Evolutionary conservation across 2,888 invertebrate genomes (phyloP).

Genomic region (Metellina segmentata): DNA sequence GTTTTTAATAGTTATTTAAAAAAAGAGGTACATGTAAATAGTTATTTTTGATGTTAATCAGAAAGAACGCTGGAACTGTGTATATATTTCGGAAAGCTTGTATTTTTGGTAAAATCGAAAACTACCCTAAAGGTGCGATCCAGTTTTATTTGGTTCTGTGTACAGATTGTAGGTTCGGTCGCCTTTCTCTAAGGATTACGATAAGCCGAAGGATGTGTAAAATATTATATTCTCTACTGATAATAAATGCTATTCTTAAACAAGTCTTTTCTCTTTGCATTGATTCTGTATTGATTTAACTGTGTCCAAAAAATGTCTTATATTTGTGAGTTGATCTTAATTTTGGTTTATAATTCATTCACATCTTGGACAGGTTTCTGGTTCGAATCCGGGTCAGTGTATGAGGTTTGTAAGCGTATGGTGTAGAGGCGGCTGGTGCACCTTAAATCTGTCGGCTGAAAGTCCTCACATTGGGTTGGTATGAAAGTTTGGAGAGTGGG

Average conservation of each 20-base stretch:
- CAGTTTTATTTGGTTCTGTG: constrained; percentile 4
- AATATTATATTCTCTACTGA: neutral
- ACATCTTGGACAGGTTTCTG: too few species aligned
- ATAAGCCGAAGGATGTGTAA: too few species aligned
- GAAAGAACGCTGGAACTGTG: neutral
- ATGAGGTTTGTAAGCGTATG: too few species aligned
- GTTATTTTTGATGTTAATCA: constrained; percentile 50
- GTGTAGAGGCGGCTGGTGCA: too few species aligned
- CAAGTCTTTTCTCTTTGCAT: too few species aligned
- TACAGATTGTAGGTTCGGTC: neutral
- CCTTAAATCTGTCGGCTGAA: too few species aligned
- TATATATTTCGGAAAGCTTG: constrained; percentile 24
- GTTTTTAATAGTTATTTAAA: constrained; percentile 52
- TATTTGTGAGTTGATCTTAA: neutral
- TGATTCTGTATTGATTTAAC: too few species aligned
- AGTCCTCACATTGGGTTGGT: too few species aligned
- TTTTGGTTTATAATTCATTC: neutral
- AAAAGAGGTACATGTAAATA: constrained; percentile 49
- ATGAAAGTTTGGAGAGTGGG: too few species aligned
- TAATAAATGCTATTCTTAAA: neutral
- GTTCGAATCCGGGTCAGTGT: too few species aligned
- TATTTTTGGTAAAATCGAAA: constrained; percentile 18
- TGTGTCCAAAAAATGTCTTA: too few species aligned
- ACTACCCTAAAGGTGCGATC: neutral
- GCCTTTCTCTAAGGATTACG: too few species aligned